These are phyloP conservation scores for Sminthurides aquaticus DNA, from an alignment of 2,888 invertebrate genomes.

Conservation along the genomic window DNA sequence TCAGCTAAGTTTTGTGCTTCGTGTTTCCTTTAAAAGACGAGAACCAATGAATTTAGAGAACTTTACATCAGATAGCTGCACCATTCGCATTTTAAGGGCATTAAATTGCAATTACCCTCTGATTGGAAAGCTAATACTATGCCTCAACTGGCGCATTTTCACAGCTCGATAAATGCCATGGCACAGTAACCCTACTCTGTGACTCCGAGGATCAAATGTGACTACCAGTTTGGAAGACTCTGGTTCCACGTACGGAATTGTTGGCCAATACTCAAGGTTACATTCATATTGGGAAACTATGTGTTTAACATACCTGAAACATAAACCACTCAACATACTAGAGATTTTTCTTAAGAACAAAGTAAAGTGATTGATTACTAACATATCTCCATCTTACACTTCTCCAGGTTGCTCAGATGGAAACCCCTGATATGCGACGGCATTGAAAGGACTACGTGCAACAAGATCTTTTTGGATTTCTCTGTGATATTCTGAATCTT, in stretches of 20 bases:
- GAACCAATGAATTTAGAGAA: too few species aligned
- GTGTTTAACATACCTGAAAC: slow-evolving; percentile 28
- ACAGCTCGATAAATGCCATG: slow-evolving; percentile 56
- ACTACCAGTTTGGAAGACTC: slow-evolving; percentile 33
- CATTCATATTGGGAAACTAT: slow-evolving; percentile 23
- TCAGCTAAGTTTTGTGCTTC: background rate
- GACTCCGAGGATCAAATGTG: slow-evolving; percentile 32
- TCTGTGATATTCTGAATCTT: slow-evolving; percentile 57
- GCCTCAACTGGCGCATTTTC: slow-evolving; percentile 57
- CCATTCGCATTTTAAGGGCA: too few species aligned
- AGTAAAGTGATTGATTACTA: background rate
- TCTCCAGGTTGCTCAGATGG: slow-evolving; percentile 59
- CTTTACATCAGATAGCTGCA: too few species aligned
- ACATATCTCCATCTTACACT: slow-evolving; percentile 51
- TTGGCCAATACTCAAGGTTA: slow-evolving; percentile 4
- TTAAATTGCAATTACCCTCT: background rate
- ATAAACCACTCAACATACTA: background rate
- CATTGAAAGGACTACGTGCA: slow-evolving; percentile 67
- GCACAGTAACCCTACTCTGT: slow-evolving; percentile 32
- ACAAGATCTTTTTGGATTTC: slow-evolving; percentile 60
- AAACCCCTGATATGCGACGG: slow-evolving; percentile 58
- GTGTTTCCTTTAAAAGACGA: background rate
- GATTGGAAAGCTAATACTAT: slow-evolving; percentile 47
- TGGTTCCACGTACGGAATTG: slow-evolving; percentile 10
- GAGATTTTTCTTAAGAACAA: background rate